Evolutionary conservation across 2,797 vertebrate genomes (phyloP).

Genomic region (Anisognathus igniventris): DNA sequence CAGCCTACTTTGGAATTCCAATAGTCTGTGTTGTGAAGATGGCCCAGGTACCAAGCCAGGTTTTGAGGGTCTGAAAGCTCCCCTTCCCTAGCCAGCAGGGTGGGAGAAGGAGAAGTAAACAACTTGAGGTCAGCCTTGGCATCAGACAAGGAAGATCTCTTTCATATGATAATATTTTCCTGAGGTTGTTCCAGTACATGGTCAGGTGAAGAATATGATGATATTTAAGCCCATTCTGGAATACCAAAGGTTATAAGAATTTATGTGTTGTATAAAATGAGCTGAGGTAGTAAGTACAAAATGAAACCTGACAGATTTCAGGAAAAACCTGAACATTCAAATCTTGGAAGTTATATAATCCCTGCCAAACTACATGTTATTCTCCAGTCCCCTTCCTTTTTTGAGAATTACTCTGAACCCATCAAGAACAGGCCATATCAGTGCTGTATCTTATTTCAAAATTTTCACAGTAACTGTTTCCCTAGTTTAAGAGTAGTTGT

Average conservation of each 20-base stretch:
- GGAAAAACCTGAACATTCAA: not conserved
- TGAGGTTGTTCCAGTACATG: not conserved
- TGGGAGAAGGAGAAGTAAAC: not conserved
- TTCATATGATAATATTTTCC: not conserved
- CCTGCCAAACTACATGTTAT: not conserved
- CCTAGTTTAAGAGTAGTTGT: not conserved
- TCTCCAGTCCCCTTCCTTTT: not conserved
- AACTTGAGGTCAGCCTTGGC: not conserved
- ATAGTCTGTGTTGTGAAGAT: not conserved
- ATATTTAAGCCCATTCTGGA: not conserved
- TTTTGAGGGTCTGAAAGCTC: not conserved
- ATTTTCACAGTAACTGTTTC: not conserved
- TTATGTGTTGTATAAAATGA: not conserved
- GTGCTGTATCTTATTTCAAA: not conserved
- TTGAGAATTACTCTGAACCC: not conserved
- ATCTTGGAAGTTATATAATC: not conserved
- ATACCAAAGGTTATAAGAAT: not conserved
- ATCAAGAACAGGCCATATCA: not conserved
- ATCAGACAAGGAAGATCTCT: not conserved
- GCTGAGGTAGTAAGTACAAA: not conserved
- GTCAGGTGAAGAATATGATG: not conserved
- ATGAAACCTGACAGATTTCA: not conserved
- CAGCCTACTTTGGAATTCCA: not conserved
- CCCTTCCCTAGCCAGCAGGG: not conserved
- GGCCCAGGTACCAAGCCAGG: not conserved